Conservation (phyloP, 2,888 invertebrate species). For the Pasiphila rectangulata region DNA sequence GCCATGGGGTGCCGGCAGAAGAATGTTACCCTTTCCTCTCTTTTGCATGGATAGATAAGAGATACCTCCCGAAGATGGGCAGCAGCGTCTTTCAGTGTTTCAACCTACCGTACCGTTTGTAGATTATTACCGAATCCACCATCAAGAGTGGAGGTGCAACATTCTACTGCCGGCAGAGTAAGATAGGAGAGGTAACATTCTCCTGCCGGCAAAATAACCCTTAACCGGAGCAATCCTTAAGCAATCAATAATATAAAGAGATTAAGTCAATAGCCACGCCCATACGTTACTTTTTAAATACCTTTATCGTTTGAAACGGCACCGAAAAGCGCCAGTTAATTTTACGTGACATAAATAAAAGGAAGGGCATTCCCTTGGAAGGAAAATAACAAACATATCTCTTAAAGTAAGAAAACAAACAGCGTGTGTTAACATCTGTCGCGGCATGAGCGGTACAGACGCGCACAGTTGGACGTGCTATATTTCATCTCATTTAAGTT, state of each 20-base stretch:
- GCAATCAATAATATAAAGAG: too few species aligned
- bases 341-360: constrained; percentile 77
- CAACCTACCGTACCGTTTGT: background rate
- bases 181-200: too few species aligned
- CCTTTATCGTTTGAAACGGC: constrained; percentile 51
- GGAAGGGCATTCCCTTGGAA: constrained; percentile 54
- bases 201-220: too few species aligned
- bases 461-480: constrained; percentile 19
- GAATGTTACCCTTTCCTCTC: too few species aligned
- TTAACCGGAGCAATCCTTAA: too few species aligned
- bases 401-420: constrained; percentile 78
- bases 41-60: too few species aligned
- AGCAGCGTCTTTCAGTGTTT: too few species aligned
- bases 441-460: constrained; percentile 66
- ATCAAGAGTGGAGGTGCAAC: too few species aligned
- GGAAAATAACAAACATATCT: constrained; percentile 78
- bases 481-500: background rate
- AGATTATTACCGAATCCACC: background rate
- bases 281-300: constrained; percentile 4
- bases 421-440: constrained; percentile 80
- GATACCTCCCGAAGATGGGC: too few species aligned
- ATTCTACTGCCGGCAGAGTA: too few species aligned
- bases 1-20: too few species aligned
- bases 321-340: constrained; percentile 66
- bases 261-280: background rate